Evolutionary conservation across 2,888 invertebrate genomes (phyloP).

Genomic region (Tinea semifulvella): DNA sequence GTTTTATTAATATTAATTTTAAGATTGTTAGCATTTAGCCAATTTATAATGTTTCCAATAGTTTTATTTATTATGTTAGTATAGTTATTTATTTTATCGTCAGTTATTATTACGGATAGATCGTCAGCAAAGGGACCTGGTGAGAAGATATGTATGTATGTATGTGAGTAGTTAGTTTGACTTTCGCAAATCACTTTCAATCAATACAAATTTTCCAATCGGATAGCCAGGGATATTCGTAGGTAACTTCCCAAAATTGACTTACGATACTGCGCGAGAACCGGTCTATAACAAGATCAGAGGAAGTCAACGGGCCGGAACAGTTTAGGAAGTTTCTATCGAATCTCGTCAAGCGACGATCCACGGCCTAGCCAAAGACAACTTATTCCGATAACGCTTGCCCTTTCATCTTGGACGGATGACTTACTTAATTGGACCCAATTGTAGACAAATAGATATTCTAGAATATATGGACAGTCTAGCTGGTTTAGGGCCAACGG

Average conservation of each 20-base stretch:
- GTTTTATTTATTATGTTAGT: too few species aligned
- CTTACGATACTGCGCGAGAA: constrained; percentile 4
- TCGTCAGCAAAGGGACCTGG: too few species aligned
- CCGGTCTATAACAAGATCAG: constrained; percentile 36
- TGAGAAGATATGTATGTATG: constrained; percentile 6
- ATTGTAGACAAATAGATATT: too few species aligned
- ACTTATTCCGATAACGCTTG: constrained; percentile 13
- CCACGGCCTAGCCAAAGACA: constrained; percentile 32
- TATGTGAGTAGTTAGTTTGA: too few species aligned
- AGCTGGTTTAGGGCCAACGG: too few species aligned
- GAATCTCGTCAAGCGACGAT: constrained; percentile 31
- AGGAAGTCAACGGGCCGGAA: constrained; percentile 41
- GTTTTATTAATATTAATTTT: too few species aligned
- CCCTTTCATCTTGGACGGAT: constrained; percentile 9
- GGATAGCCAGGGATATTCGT: background rate
- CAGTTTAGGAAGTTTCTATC: constrained; percentile 45
- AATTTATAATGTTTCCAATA: too few species aligned
- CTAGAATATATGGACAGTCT: too few species aligned
- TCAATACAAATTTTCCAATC: background rate
- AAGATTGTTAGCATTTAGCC: too few species aligned
- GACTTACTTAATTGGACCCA: constrained; percentile 8
- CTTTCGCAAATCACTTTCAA: constrained; percentile 1
- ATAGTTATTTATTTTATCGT: too few species aligned
- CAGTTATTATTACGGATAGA: too few species aligned
- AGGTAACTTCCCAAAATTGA: constrained; percentile 9